Evolutionary conservation across 2,888 invertebrate genomes (phyloP), one percentile per base, ranked within the genome.

Genomic region (Synergus japonicus): DNA sequence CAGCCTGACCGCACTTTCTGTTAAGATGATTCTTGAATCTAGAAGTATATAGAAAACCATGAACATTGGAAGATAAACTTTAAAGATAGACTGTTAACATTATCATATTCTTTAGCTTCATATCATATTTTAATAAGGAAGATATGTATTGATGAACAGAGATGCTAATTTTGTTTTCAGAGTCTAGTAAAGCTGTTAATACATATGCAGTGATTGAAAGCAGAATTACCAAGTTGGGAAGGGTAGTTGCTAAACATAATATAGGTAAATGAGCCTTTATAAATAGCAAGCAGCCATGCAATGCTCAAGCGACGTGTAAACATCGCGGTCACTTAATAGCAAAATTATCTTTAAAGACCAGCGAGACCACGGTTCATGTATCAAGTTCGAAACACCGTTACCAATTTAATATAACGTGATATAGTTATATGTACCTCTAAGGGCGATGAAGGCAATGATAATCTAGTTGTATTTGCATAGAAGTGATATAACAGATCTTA

Each of bases 381-480:
- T 69, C 69, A 69, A 69, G 49, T 69, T 46, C 46, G 46, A 46
- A 46, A 29, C 69, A 29, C 67, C 44, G 67, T 46, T 69, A 49
- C 69, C 49, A 49, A 69, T 69, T 69, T 69, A 69, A 49, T 69
- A 46, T 46, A 37, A 46, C 15, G 46, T 29, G 15, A 46, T 49
- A 69, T 49, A 69, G 29, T 8, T 49, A 69, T 69, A 15, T 69
- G 37, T 37, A 5, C 37, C 22, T 49, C 46, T 49, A 37, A 69
- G 29, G 49, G 22, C 49, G 44, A 29, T 46, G 67, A 69, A 69
- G 69, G 69, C 49, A 69, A 69, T 69, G 69, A 69, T 69, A 69
- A 69, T 69, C 69, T 69, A 69, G 46, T 29, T n/a, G 29, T 69
- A 69, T 69, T 49, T 69, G 69, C 69, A 69, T 69, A 49, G 46